A percentile compares a stretch with the other conserved stretches of the same genome.
Evolutionary conservation across 2,113 vertebrate species (phyloP).

Genomic region (Trochalopteron elliotii): DNA sequence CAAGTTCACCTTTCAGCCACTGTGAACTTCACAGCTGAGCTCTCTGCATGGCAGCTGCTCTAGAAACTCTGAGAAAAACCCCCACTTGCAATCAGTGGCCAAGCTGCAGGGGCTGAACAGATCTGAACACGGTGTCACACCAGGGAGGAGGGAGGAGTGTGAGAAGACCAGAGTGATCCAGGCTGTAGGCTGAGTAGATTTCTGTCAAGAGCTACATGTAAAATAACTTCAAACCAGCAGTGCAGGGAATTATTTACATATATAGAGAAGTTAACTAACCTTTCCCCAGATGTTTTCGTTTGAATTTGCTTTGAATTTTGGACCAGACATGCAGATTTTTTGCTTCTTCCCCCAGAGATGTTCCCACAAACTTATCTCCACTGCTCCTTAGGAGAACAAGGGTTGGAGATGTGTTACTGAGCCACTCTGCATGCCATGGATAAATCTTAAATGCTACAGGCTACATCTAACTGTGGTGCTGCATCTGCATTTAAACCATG

Average conservation of each 20-base stretch:
- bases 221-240: not conserved
- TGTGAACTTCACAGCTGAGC: not conserved
- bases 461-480: not conserved
- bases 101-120: rapidly evolving
- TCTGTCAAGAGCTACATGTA: not conserved
- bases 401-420: not conserved
- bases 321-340: not conserved
- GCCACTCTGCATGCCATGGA: not conserved
- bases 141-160: not conserved
- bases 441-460: not conserved
- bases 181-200: not conserved
- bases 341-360: not conserved
- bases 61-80: not conserved
- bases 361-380: not conserved
- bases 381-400: not conserved
- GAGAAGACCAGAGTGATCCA: not conserved
- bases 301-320: not conserved
- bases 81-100: not conserved
- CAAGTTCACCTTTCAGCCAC: not conserved
- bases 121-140: not conserved
- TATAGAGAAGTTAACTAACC: not conserved
- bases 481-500: not conserved
- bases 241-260: not conserved
- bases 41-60: not conserved
- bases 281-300: not conserved